Conservation (phyloP, 2,113 vertebrate species). For the Geococcyx californianus region DNA sequence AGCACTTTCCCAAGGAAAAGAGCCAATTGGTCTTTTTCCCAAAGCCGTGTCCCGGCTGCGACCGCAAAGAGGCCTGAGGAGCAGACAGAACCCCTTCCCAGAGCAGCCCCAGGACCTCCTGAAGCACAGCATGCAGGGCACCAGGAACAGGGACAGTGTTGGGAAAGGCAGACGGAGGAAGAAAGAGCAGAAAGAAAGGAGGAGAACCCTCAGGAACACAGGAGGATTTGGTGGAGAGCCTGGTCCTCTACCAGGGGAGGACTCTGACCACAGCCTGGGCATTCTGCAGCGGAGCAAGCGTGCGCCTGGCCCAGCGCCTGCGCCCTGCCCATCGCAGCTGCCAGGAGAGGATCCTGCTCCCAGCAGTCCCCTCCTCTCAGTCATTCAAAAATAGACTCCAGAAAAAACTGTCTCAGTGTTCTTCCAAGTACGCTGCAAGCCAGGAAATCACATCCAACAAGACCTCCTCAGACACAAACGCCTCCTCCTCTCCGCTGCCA, state of each 20-base stretch:
- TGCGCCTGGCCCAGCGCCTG: not conserved
- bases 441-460: slow-evolving; percentile 8
- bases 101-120: not conserved
- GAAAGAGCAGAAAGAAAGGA: not conserved
- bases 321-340: not conserved
- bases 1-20: not conserved
- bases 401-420: not conserved
- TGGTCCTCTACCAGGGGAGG: fast-evolving
- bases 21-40: not conserved
- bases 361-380: not conserved
- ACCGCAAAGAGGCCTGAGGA: fast-evolving
- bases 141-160: fast-evolving
- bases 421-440: not conserved
- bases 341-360: not conserved
- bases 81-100: not conserved
- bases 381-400: slow-evolving; percentile 43
- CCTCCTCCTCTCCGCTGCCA: not conserved
- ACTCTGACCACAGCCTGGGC: not conserved
- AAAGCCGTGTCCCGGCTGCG: not conserved
- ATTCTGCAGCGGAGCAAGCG: fast-evolving
- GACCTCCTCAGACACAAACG: not conserved
- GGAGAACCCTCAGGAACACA: not conserved
- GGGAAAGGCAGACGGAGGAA: not conserved
- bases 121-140: not conserved
- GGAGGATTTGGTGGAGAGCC: not conserved